Evolutionary conservation across 2,797 vertebrate species (phyloP).

Genomic region (Simalia tracyae): DNA sequence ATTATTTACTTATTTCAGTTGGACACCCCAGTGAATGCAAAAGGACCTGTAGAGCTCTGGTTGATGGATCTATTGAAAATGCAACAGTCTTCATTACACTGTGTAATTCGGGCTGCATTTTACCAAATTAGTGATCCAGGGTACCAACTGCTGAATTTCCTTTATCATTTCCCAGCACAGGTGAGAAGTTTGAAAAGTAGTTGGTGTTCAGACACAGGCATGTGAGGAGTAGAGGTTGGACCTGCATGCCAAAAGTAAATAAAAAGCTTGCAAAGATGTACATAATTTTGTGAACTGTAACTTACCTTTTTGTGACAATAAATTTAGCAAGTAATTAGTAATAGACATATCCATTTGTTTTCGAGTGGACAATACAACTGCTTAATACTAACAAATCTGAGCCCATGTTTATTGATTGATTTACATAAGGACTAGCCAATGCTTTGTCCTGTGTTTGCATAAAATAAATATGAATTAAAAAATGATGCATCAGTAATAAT

Average conservation of each 20-base stretch:
- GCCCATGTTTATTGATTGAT: constrained; percentile 23
- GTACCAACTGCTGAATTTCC: constrained; percentile 71
- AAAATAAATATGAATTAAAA: background rate
- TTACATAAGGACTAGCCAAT: background rate
- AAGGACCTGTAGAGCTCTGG: constrained; percentile 79
- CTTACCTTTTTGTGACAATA: background rate
- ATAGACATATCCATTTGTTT: background rate
- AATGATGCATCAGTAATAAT: too few relatives aligned
- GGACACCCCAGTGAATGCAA: constrained; percentile 74
- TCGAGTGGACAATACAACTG: background rate
- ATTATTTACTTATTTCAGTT: constrained; percentile 64
- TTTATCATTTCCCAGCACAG: constrained; percentile 77
- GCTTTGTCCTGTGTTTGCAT: background rate
- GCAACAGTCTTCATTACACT: constrained; percentile 80
- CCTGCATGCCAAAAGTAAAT: background rate
- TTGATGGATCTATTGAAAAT: constrained; percentile 70
- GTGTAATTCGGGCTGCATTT: constrained; percentile 76
- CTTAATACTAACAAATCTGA: background rate
- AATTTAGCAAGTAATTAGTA: background rate
- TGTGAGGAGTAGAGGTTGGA: fast-evolving
- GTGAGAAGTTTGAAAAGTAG: constrained; percentile 60
- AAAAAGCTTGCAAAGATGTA: background rate
- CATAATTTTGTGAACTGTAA: background rate
- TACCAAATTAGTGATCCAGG: constrained; percentile 78
- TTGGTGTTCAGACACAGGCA: background rate